phyloP scores from a whole-genome alignment of 2,797 vertebrate genomes.

The Microctenopoma steveboyesi region DNA sequence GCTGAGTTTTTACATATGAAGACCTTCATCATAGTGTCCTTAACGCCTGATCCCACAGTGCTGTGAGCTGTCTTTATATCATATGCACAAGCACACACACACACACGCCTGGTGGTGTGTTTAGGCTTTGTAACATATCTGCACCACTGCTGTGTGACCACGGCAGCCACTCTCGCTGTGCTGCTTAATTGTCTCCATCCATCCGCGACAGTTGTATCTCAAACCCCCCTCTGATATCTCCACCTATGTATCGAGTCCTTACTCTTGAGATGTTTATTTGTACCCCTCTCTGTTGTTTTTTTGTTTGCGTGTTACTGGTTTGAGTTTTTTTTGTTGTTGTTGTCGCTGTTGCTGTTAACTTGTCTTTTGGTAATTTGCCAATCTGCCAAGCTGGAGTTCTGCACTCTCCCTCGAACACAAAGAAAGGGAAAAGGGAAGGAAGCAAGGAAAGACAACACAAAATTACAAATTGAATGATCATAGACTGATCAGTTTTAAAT shows the following conservation, averaged over 20 bases:
- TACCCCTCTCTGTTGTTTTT: slow-evolving; percentile 69
- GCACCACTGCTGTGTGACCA: slow-evolving; percentile 72
- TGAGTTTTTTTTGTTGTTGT: slow-evolving; percentile 60
- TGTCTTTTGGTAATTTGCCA: slow-evolving; percentile 71
- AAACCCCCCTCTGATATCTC: slow-evolving; percentile 11
- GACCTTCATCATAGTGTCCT: slow-evolving; percentile 60
- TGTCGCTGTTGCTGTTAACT: slow-evolving; percentile 64
- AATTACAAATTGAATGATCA: slow-evolving; percentile 51
- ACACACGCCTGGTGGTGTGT: slow-evolving; percentile 64
- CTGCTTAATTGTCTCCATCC: slow-evolving; percentile 69
- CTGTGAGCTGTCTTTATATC: slow-evolving; percentile 76
- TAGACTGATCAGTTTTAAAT: slow-evolving; percentile 63
- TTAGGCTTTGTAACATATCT: slow-evolving; percentile 78
- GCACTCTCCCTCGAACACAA: slow-evolving; percentile 72
- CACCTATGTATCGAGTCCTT: slow-evolving; percentile 26
- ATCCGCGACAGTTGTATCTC: slow-evolving; percentile 54
- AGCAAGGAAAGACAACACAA: slow-evolving; percentile 51
- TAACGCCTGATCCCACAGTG: slow-evolving; percentile 65
- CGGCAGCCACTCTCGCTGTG: slow-evolving; percentile 64
- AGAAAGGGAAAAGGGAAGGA: slow-evolving; percentile 57
- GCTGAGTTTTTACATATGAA: slow-evolving; percentile 41
- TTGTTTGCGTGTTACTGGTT: slow-evolving; percentile 69
- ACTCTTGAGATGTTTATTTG: slow-evolving; percentile 72
- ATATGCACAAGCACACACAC: slow-evolving; percentile 46
- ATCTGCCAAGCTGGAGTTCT: slow-evolving; percentile 82